Base-by-base conservation (phyloP, 30 jellyfish, hydroid and myxozoan species). In the Hydractinia echinata region DNA sequence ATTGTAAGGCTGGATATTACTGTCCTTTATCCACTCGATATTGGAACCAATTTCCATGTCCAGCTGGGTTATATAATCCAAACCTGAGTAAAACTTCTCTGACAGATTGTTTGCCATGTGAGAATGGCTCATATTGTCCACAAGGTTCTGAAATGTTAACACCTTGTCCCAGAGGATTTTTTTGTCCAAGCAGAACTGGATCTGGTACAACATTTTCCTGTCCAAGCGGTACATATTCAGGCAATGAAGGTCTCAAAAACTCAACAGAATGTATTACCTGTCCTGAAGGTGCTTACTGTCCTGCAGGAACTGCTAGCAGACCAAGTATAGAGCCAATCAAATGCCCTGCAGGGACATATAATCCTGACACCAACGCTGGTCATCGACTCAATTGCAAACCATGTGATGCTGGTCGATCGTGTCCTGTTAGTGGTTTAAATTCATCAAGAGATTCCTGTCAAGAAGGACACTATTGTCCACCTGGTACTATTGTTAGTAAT, bases 261-360 rank as follows among this genome's bases (percentile, higher is more conserved):
- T 88, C 95, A 18, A 83, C 93, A 5, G 92, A 93, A 58, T 85
- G 96, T 74, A 87, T 83, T n/a, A 89, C 67, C 64, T 93, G 99
- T 82, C 96, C 96, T 8, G 94, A 71, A 19, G 99, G 99, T n/a
- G 95, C 84, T 84, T 93, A 83, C 67, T 93, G 99, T 61, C 99
- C 99, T 30, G 96, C 83, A 54, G 99, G 99, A 10, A 81, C 95
- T 50, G 81, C 76, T 53, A 91, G 94, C 13, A 85, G 82, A 61
- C 97, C 99, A 11, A 83, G 95, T 6, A 83, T 91, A 44, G 87
- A 85, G 15, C 96, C 98, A 50, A 67, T 87, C 21, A 96, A 95
- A n/a, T 92, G 98, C 71, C 95, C 98, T 8, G 96, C 98, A 5
- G 98, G 98, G 16, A 81, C 95, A 11, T 92, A 92, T 73, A 92